Evolutionary conservation across 1,140 invertebrate species (phyloP), one percentile per base, ranked within the genome.

Genomic region (Aporrectodea caliginosa): DNA sequence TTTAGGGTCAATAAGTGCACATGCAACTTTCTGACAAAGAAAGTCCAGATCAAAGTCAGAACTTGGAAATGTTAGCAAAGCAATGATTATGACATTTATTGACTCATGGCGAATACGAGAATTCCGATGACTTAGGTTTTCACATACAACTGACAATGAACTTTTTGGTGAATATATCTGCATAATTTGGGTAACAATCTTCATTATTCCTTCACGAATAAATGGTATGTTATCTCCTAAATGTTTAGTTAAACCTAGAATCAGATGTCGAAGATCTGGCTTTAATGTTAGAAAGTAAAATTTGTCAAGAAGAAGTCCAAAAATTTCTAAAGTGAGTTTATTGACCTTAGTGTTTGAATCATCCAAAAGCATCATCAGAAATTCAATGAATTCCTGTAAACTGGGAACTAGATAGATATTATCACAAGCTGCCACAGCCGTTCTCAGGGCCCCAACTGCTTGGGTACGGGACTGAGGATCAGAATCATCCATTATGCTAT

Each of bases 31-130:
- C 78, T 89, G 85, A 34, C 92, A 91, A 14, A 94, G 88, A 12
- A 88, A 88, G 16, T 88, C 86, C 31, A 93, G 90, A 87, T 94
- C 92, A 85, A 95, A 93, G 77, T 94, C 93, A 69, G 92, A 92
- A 84, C 93, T 93, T 1, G 94, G 94, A 88, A 94, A 94, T 30
- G 92, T 92, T 81, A 94, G 90, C 70, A 93, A 85, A 1, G 92
- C 92, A 79, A 92, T 93, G 80, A 94, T 93, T 32, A 94, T 89
- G 79, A 93, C 91, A 85, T 94, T 93, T 29, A 95, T 85, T 0
- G 92, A 91, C 83, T 94, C 93, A 88, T 94, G 93, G 79, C 93
- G 89, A 75, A 93, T 91, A 90, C 93, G 91, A 81, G 92, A 93
- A 83, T 91, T 91, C 73, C 90, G 90, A 80, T 91, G 90, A 31